Conservation (phyloP, 2,888 invertebrate genomes). For the Ornithoptera alexandrae region DNA sequence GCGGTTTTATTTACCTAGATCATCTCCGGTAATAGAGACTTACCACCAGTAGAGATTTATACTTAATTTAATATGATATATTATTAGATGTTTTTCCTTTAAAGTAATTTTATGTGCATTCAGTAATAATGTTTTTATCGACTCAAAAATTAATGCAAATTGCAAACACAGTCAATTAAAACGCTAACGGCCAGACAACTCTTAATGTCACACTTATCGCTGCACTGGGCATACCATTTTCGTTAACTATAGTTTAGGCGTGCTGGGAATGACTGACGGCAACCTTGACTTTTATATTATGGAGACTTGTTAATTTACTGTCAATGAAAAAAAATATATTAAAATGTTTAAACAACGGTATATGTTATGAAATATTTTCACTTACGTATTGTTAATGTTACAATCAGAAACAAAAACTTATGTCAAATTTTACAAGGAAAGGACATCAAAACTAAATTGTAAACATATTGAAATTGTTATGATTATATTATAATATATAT, state of each 20-base stretch:
- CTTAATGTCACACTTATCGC: slow-evolving; percentile 18
- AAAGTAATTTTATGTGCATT: not conserved
- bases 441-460: no score
- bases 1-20: no score
- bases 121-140: not conserved
- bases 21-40: no score
- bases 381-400: no score
- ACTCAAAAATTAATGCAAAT: not conserved
- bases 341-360: not conserved
- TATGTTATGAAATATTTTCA: not conserved
- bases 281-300: slow-evolving; percentile 25
- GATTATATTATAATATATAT: no score
- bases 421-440: no score
- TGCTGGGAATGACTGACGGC: slow-evolving; percentile 17
- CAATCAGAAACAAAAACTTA: no score
- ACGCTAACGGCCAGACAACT: not conserved
- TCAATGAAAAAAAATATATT: not conserved
- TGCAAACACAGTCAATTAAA: not conserved
- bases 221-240: slow-evolving; percentile 10
- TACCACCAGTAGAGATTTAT: no score
- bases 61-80: no score
- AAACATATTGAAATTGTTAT: no score
- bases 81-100: not conserved
- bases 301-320: not conserved
- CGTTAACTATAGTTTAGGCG: slow-evolving; percentile 9